Conservation (phyloP, 2,113 vertebrate genomes). For the Corynorhinus townsendii region DNA sequence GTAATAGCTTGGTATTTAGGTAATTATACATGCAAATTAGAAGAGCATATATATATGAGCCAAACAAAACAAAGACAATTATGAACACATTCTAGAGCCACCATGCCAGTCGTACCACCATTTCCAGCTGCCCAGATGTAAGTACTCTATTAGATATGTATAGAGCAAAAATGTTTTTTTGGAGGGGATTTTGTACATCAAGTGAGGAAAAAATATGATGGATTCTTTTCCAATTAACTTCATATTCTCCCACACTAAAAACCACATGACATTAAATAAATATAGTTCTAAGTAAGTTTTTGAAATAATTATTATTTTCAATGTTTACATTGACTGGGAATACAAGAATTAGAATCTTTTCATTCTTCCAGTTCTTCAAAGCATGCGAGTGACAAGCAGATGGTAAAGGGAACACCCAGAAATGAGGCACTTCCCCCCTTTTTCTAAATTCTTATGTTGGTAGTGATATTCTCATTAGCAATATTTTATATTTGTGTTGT, state of each 20-base stretch:
- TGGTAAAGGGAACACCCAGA: background rate
- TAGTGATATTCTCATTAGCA: background rate
- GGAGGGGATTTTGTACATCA: background rate
- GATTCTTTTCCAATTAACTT: background rate
- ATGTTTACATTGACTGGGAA: background rate
- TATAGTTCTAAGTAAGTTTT: background rate
- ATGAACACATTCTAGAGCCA: conserved; percentile 41
- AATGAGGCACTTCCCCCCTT: background rate
- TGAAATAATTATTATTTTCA: background rate
- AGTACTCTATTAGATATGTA: too few relatives aligned
- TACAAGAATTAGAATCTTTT: background rate
- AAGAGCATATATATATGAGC: conserved; percentile 40
- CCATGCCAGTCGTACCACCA: conserved; percentile 52
- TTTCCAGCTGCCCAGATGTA: conserved; percentile 57
- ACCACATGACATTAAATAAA: background rate
- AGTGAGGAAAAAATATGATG: conserved; percentile 7
- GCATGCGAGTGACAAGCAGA: background rate
- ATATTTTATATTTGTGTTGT: background rate
- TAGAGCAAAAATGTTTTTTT: conserved; percentile 6
- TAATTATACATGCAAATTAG: conserved; percentile 69
- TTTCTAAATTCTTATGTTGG: background rate
- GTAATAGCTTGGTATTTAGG: conserved; percentile 65
- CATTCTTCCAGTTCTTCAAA: background rate
- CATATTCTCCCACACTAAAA: background rate
- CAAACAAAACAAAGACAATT: conserved; percentile 51